Percentiles rank a stretch among this genome's conserved stretches.
Conservation (phyloP, 2,113 vertebrate species). For the Anhinga rufa region DNA sequence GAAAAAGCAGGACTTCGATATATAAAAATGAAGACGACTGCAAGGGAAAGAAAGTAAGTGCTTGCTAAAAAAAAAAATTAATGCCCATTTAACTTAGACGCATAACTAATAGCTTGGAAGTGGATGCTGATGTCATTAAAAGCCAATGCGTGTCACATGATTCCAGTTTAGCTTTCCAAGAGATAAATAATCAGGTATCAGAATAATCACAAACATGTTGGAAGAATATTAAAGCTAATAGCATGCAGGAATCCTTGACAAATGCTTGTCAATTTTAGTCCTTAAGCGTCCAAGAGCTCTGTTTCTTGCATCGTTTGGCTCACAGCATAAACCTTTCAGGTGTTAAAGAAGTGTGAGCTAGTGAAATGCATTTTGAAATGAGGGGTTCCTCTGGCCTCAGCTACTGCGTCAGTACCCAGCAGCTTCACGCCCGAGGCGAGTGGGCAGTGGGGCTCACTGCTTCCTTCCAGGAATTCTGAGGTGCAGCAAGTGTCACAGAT, state of each 20-base stretch:
- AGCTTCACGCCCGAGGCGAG: not conserved
- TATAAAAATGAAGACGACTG: not conserved
- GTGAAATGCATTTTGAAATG: not conserved
- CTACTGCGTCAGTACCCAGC: not conserved
- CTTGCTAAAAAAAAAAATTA: not conserved
- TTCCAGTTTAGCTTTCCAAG: not conserved
- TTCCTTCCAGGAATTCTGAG: not conserved
- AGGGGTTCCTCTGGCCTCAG: not conserved
- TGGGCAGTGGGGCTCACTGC: rapidly evolving
- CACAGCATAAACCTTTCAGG: not conserved
- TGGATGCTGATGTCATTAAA: not conserved
- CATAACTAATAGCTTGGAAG: not conserved
- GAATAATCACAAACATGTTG: not conserved
- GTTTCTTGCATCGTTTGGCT: not conserved
- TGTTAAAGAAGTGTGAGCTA: not conserved
- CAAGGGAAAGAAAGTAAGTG: not conserved
- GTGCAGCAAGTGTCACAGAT: not conserved
- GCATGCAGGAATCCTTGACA: not conserved
- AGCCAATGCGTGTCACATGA: not conserved
- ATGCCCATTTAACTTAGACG: not conserved
- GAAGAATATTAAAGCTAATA: not conserved
- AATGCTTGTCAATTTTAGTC: not conserved
- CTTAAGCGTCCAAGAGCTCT: not conserved
- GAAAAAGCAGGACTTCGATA: not conserved
- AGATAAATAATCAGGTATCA: not conserved